phyloP scores from a whole-genome alignment of 2,113 vertebrate genomes.

The Naja naja region DNA sequence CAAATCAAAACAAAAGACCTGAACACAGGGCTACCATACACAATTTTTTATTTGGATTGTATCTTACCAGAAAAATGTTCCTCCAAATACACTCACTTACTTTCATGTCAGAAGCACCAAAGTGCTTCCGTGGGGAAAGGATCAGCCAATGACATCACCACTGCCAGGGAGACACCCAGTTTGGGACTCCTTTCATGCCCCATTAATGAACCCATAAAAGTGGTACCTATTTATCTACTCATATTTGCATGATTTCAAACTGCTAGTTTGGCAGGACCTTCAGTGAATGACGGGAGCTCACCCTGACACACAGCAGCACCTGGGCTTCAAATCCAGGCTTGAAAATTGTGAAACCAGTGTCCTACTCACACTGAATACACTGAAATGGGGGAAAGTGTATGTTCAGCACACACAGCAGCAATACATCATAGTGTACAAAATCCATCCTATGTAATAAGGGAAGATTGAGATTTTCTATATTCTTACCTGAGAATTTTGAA shows the following conservation, averaged over 20 bases:
- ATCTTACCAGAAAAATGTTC: background rate
- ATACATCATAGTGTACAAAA: background rate
- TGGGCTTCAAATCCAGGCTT: background rate
- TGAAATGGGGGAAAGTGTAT: background rate
- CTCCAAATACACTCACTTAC: background rate
- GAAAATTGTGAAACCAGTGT: background rate
- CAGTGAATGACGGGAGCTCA: background rate
- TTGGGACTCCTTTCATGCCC: background rate
- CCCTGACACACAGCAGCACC: background rate
- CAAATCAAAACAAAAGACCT: background rate
- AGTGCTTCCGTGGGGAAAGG: background rate
- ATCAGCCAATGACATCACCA: background rate
- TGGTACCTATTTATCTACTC: background rate
- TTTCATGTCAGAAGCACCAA: background rate
- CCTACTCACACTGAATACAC: background rate
- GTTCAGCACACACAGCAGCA: background rate
- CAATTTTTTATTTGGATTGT: background rate
- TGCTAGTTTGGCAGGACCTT: background rate
- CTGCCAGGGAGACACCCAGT: background rate
- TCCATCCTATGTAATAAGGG: background rate
- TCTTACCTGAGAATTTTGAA: background rate
- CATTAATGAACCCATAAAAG: background rate
- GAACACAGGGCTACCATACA: background rate
- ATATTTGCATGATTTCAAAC: background rate
- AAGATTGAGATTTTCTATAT: background rate